Evolutionary conservation across 2,888 invertebrate species (phyloP), one percentile per base, ranked within the genome.

Genomic region (Parnassius glacialis): DNA sequence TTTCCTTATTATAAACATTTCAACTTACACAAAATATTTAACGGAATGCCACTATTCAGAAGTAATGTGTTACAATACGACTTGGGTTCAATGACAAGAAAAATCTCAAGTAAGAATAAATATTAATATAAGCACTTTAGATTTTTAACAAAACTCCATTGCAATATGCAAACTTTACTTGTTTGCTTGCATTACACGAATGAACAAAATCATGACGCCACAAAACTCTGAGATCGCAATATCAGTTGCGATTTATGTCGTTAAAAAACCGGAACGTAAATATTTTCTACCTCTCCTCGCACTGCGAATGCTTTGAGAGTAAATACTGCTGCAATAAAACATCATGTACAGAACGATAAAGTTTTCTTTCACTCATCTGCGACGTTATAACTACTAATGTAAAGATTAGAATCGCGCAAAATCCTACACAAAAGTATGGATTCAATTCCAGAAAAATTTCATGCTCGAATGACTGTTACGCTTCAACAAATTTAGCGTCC

Each of bases 401-500:
- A 74, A 67, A 67, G 70, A 63, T 67, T 20, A 65, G 52, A 69
- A 65, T 74, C 25, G 55, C 47, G 62, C 5, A 55, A 62, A 63
- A 63, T 1, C 11, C 3, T 13, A 3, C 3, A 43, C 11, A 34
- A 60, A 60, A 7, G 20, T 65, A 54, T 57, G 52, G 13, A 45
- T 51, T 12, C 12, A 51, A 56, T 47, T 57, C 16, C 13, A 52
- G 52, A 16, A 41, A 52, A 41, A 47, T 68, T 65, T 74, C 75
- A 81, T 69, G 83, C 74, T 69, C 74, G 75, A 73, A 71, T 68
- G 68, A 72, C 71, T 74, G 79, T 72, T 74, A 78, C 76, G 84
- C 79, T 80, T 79, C 75, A 82, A 75, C 76, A 72, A 80, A 72
- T 83, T 83, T 78, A 81, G 78, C 78, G 74, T 67, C 74, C 77